Conservation (phyloP, 2,113 vertebrate species). For the Rafetus swinhoei region DNA sequence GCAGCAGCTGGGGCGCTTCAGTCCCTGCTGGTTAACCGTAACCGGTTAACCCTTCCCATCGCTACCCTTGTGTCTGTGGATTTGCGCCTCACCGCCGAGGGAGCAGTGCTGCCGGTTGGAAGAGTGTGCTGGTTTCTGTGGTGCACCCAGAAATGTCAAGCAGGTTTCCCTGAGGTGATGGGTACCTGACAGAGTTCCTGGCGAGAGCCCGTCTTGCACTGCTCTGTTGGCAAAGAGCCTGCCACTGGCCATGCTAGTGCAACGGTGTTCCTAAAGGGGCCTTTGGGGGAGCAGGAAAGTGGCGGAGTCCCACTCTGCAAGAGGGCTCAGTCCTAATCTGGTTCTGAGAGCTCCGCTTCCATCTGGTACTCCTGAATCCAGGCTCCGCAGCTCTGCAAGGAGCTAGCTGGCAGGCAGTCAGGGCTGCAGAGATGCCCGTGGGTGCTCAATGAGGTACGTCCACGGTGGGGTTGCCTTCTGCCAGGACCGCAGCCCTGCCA, state of each 20-base stretch:
- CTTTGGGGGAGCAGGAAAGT: not conserved
- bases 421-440: not conserved
- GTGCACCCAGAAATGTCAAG: not conserved
- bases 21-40: too few relatives aligned
- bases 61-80: not conserved
- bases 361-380: not conserved
- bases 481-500: rapidly evolving
- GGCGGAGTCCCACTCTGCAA: not conserved
- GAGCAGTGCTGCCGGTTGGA: not conserved
- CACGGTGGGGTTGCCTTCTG: too few relatives aligned
- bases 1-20: too few relatives aligned
- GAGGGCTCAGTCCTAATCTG: not conserved
- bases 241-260: not conserved
- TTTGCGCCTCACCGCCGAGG: not conserved
- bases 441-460: not conserved
- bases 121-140: not conserved
- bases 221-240: not conserved
- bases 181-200: not conserved
- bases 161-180: not conserved
- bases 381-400: not conserved
- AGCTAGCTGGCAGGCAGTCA: not conserved
- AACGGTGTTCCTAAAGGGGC: not conserved
- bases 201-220: not conserved
- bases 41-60: too few relatives aligned
- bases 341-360: not conserved